Conservation (phyloP, 2,888 invertebrate species). For the Standfussiana lucernea region DNA sequence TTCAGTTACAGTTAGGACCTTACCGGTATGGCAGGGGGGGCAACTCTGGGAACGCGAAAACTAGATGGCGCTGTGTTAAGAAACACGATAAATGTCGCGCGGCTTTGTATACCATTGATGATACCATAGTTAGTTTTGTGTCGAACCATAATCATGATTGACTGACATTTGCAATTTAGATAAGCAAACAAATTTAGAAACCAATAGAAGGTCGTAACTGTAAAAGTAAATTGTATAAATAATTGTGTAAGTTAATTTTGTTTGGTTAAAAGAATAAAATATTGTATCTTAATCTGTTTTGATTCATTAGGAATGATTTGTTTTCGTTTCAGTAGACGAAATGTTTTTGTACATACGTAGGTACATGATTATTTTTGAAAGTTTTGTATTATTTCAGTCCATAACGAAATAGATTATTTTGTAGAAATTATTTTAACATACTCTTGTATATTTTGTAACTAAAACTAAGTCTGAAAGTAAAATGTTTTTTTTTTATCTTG, state of each 20-base stretch:
- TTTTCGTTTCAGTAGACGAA: neutral
- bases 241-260: conserved; percentile 3
- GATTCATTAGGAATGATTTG: neutral
- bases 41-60: neutral
- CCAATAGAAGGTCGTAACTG: neutral
- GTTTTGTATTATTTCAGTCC: neutral
- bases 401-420: neutral
- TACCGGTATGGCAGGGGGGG: conserved; percentile 41
- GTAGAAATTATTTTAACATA: neutral
- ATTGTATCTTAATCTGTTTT: neutral
- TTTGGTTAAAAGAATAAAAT: neutral
- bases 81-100: conserved; percentile 38
- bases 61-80: conserved; percentile 50
- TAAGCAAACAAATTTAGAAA: neutral
- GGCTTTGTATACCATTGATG: conserved; percentile 29
- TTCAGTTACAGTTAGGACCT: conserved; percentile 32
- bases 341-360: neutral
- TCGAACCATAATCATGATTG: conserved; percentile 37
- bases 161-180: neutral
- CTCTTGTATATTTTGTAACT: neutral
- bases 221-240: neutral
- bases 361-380: neutral
- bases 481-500: neutral
- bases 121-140: conserved; percentile 27
- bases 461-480: neutral